Conservation (phyloP, 2,888 invertebrate species). For the Drosophila fulvimacula region DNA sequence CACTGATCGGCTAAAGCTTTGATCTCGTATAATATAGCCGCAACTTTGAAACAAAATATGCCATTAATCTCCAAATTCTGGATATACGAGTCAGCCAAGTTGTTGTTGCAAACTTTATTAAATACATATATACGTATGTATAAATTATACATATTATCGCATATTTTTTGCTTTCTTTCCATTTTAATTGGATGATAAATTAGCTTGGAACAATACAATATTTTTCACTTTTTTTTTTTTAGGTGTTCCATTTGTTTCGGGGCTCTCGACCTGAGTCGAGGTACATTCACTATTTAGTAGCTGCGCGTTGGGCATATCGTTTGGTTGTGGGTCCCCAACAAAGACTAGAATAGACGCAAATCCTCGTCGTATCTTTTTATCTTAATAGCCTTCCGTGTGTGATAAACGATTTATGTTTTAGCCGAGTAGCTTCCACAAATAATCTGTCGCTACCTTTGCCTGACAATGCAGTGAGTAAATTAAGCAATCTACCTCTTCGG, state of each 20-base stretch:
- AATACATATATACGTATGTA: neutral
- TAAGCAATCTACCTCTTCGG: conserved; percentile 14
- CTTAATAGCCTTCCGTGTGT: conserved; percentile 37
- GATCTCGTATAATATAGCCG: conserved; percentile 2
- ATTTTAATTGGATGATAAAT: conserved; percentile 1
- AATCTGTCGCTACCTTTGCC: conserved; percentile 40
- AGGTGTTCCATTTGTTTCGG: conserved; percentile 19
- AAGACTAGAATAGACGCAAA: conserved; percentile 12
- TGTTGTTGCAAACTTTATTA: neutral
- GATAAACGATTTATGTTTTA: conserved; percentile 65
- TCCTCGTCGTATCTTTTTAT: conserved; percentile 44
- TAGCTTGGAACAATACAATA: conserved; percentile 15
- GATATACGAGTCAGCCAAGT: conserved; percentile 15
- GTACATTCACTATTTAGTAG: conserved; percentile 58
- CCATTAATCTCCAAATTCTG: neutral
- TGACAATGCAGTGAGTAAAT: conserved; percentile 67
- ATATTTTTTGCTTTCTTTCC: neutral
- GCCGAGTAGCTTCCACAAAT: conserved; percentile 54
- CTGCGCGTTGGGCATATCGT: conserved; percentile 41
- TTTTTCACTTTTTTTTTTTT: neutral
- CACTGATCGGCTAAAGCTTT: neutral
- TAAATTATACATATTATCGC: neutral
- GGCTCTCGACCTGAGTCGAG: conserved; percentile 50
- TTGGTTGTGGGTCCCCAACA: conserved; percentile 38
- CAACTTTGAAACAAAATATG: conserved; percentile 9